Conservation (phyloP, 2,113 vertebrate genomes). For the Tychaedon coryphoeus region DNA sequence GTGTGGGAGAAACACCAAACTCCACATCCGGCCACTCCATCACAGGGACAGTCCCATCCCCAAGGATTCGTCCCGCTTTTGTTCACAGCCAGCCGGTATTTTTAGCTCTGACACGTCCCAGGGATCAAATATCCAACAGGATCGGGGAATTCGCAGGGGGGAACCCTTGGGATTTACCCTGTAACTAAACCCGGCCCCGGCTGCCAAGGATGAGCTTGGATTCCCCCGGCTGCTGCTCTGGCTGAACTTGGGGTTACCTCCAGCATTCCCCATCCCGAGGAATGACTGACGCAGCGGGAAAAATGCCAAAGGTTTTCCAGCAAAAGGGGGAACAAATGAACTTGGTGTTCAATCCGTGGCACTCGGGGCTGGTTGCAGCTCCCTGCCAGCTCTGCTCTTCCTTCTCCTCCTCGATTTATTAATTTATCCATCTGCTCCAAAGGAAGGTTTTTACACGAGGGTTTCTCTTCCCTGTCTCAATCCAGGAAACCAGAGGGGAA, state of each 20-base stretch:
- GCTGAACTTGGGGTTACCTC: not conserved
- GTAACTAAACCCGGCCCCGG: not conserved
- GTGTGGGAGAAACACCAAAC: not conserved
- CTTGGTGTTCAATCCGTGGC: rapidly evolving
- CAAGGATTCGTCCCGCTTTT: rapidly evolving
- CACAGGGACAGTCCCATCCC: not conserved
- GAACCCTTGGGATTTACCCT: conserved; percentile 22
- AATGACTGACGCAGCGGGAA: not conserved
- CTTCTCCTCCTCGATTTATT: not conserved
- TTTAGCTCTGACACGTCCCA: conserved; percentile 7
- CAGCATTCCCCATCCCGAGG: not conserved
- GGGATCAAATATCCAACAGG: not conserved
- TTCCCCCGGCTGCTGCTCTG: not conserved
- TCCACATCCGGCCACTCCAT: not conserved
- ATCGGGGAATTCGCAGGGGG: not conserved
- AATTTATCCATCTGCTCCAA: not conserved
- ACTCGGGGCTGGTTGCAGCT: not conserved
- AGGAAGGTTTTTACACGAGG: not conserved
- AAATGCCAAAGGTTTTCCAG: not conserved
- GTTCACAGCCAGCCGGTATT: not conserved
- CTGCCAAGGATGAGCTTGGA: not conserved
- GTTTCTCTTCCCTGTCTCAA: not conserved
- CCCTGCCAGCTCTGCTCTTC: not conserved
- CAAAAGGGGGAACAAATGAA: not conserved
- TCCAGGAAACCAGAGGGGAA: not conserved